Base-by-base conservation (phyloP, 2,113 vertebrate species). In the Chauna torquata region DNA sequence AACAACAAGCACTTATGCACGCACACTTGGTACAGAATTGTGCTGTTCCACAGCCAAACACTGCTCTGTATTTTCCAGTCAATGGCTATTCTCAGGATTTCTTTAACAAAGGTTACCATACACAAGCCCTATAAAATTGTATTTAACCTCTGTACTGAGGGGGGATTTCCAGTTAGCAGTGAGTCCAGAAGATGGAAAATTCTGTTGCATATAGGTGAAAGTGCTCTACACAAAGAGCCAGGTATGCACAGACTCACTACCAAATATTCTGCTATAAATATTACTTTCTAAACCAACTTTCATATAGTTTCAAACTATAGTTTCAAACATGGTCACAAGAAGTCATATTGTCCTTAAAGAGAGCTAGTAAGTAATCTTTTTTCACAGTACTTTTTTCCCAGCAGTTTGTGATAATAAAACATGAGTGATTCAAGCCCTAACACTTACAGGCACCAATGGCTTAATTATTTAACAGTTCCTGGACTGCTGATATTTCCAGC, bases 391-490 rank as follows among this genome's bases (percentile, higher is more conserved):
- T 83, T 84, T 65, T 90, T 12, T 32, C n/a, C 25, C 75, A 82
- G 86, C 59, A 97, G 74, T 95, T 97, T 88, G 82, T 83, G 74
- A 83, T 95, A 97, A 93, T 92, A 95, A 92, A 97, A 76, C 42
- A 50, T 86, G 83, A 97, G 82, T 86, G 86, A 97, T 91, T 90
- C 84, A 87, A 97, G 77, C 75, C 83, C 85, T 95, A 97, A 96
- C 96, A 92, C 65, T 87, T 96, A 69, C 45, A 90, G 95, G 94
- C 90, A 95, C 78, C 54, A 76, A 70, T 27, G 57, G 16, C 44
- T 98, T 98, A 97, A 97, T 97, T 98, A 97, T 98, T 98, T 89
- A 97, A 94, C 75, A 96, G 88, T 83, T 95, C 91, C 91, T 97
- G 88, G 92, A 96, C 82, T 96, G 83, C 80, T 91, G 95, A 86